phyloP scores from a whole-genome alignment of 2,113 vertebrate species.

The Phaethornis superciliosus region DNA sequence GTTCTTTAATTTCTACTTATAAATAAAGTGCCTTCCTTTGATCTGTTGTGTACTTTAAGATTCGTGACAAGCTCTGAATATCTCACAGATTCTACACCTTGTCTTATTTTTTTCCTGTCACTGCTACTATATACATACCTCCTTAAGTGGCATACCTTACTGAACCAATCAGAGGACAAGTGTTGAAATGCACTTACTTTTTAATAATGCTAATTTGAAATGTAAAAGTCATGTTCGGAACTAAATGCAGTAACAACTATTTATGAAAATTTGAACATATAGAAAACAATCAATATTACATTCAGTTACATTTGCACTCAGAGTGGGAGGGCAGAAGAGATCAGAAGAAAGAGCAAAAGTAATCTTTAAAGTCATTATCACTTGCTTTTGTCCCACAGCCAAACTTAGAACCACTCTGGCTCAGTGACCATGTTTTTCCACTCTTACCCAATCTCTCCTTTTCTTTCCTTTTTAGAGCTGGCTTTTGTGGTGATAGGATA shows the following conservation, averaged over 20 bases:
- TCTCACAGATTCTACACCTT: not conserved
- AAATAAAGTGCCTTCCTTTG: conserved; percentile 4
- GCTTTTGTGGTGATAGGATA: too few species aligned
- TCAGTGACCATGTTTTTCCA: not conserved
- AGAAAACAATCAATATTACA: not conserved
- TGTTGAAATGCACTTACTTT: not conserved
- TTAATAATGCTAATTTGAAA: not conserved
- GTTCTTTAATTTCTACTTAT: conserved; percentile 12
- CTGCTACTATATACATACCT: not conserved
- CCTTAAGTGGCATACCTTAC: not conserved
- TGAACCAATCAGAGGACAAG: accelerated
- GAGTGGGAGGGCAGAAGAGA: not conserved
- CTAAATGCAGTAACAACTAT: not conserved
- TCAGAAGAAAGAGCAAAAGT: not conserved
- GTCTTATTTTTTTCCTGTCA: not conserved
- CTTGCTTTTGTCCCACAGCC: not conserved
- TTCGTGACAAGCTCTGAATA: not conserved
- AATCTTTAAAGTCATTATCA: not conserved
- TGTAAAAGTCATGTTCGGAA: not conserved
- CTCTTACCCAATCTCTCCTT: not conserved
- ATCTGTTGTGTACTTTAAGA: not conserved
- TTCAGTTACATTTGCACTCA: not conserved
- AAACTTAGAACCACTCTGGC: not conserved
- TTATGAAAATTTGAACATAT: not conserved
- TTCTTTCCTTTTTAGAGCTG: not conserved